Percentiles rank a stretch among this genome's conserved stretches.
Evolutionary conservation across 2,113 vertebrate species (phyloP).

Genomic region (Cinclus cinclus): DNA sequence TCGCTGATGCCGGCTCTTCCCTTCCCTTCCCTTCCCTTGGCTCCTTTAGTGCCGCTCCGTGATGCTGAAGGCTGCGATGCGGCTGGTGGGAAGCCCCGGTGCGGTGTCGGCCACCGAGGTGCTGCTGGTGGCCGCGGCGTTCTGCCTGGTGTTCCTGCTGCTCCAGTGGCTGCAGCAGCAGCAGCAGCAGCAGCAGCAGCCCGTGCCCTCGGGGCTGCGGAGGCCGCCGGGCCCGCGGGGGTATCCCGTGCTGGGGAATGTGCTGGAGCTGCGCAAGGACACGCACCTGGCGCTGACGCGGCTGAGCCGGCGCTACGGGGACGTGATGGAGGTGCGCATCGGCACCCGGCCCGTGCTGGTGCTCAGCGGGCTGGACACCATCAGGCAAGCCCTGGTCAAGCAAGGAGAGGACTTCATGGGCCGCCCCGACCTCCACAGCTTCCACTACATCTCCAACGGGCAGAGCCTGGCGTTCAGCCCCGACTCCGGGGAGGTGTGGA

Average conservation of each 20-base stretch:
- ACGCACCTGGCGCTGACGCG: slow-evolving; percentile 80
- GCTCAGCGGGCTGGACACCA: slow-evolving; percentile 79
- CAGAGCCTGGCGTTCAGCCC: slow-evolving; percentile 82
- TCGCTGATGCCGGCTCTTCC: slow-evolving; percentile 64
- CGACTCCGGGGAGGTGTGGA: slow-evolving; percentile 73
- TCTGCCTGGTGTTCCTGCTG: slow-evolving; percentile 77
- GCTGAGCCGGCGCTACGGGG: slow-evolving; percentile 83
- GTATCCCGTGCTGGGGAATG: slow-evolving; percentile 82
- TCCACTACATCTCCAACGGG: slow-evolving; percentile 12
- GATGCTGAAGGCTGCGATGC: slow-evolving; percentile 70
- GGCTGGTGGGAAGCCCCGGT: slow-evolving; percentile 25
- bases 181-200: not conserved
- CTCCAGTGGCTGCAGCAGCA: slow-evolving; percentile 45
- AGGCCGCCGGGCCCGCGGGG: slow-evolving; percentile 82
- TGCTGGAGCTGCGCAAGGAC: slow-evolving; percentile 76
- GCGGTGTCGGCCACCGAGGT: slow-evolving; percentile 73
- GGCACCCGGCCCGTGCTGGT: slow-evolving; percentile 88
- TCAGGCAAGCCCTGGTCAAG: slow-evolving; percentile 84
- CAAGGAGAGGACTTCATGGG: slow-evolving; percentile 88
- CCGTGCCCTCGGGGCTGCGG: slow-evolving; percentile 79
- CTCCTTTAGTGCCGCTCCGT: slow-evolving; percentile 41
- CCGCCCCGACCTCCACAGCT: slow-evolving; percentile 82
- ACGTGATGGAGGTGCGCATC: slow-evolving; percentile 83
- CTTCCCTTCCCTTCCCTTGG: slow-evolving; percentile 60
- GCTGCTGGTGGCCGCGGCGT: slow-evolving; percentile 65